Evolutionary conservation across 2,113 vertebrate genomes (phyloP).

Genomic region (Zosterops lateralis): DNA sequence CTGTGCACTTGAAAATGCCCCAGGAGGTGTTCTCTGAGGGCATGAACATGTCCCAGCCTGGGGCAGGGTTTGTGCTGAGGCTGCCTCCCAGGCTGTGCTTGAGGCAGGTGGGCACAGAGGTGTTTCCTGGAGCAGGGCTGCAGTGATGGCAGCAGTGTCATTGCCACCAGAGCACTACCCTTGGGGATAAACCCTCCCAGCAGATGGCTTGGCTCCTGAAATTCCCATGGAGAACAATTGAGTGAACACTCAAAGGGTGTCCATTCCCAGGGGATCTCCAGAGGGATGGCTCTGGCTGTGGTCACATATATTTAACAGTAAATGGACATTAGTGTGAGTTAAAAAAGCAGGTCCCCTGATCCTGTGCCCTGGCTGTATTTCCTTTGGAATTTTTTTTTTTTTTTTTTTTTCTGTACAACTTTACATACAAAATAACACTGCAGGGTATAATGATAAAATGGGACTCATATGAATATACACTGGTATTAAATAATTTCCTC

Average conservation of each 20-base stretch:
- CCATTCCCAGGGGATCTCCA: fast-evolving
- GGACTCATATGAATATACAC: not conserved
- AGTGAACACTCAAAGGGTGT: not conserved
- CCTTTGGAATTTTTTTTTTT: not conserved
- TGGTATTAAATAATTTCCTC: not conserved
- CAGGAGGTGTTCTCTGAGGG: not conserved
- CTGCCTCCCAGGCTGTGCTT: not conserved
- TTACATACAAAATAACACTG: not conserved
- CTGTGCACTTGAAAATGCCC: not conserved
- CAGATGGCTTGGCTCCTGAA: not conserved
- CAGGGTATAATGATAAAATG: not conserved
- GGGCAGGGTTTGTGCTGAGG: not conserved
- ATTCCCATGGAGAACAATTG: not conserved
- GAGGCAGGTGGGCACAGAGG: fast-evolving
- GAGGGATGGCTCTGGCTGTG: not conserved
- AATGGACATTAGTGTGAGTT: not conserved
- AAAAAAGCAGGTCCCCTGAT: not conserved
- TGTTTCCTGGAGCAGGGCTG: not conserved
- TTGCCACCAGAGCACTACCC: fast-evolving
- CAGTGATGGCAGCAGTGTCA: fast-evolving
- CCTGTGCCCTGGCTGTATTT: not conserved
- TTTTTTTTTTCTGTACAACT: not conserved
- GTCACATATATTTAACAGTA: not conserved
- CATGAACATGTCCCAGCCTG: fast-evolving
- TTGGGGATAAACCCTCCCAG: not conserved